A percentile compares a stretch with the other conserved stretches of the same genome.
phyloP scores from a whole-genome alignment of 2,888 invertebrate species.

The Pristionchus exspectatus region DNA sequence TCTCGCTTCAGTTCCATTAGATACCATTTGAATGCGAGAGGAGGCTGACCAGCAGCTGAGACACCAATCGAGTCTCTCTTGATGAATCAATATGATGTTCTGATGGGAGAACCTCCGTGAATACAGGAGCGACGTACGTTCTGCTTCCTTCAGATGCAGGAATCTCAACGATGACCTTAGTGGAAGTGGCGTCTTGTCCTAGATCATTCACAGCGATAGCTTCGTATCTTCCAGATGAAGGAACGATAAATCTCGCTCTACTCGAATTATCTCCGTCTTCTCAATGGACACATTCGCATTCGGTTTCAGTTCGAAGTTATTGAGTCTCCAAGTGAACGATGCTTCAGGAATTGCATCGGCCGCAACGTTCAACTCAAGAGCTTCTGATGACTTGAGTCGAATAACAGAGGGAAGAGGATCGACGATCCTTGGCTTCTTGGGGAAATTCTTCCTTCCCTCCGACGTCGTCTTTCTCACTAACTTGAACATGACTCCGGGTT shows the following conservation, averaged over 20 bases:
- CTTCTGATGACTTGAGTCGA: constrained; percentile 49
- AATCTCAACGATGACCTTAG: constrained; percentile 72
- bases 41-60: constrained; percentile 58
- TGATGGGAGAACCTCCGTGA: constrained; percentile 67
- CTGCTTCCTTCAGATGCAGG: constrained; percentile 37
- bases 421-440: constrained; percentile 69
- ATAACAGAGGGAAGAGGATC: constrained; percentile 62
- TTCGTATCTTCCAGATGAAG: constrained; percentile 68
- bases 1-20: constrained; percentile 59
- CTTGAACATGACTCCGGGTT: constrained; percentile 57
- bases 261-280: constrained; percentile 61
- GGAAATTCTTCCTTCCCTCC: constrained; percentile 60
- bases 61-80: constrained; percentile 63
- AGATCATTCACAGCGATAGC: constrained; percentile 71
- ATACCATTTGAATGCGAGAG: constrained; percentile 63
- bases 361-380: constrained; percentile 57
- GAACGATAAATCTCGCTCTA: constrained; percentile 64
- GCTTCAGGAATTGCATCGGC: constrained; percentile 75
- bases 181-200: constrained; percentile 68
- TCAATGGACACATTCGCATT: constrained; percentile 62
- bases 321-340: constrained; percentile 73
- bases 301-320: constrained; percentile 73
- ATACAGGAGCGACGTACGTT: constrained; percentile 55
- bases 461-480: constrained; percentile 56
- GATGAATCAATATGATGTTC: constrained; percentile 57